Conservation (phyloP, 2,888 invertebrate species). For the Drosophila recens region DNA sequence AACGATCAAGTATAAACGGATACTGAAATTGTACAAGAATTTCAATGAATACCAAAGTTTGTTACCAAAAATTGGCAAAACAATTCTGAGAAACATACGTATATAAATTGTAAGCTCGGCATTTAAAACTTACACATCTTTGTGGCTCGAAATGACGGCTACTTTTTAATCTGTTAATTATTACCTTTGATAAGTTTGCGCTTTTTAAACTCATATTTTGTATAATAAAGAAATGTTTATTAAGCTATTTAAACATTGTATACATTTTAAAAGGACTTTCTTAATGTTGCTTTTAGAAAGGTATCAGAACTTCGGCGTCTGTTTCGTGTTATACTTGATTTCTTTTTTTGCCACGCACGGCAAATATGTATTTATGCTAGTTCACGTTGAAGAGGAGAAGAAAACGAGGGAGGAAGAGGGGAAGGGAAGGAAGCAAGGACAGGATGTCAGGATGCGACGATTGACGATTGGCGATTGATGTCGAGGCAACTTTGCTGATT, state of each 20-base stretch:
- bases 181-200: too few relatives aligned
- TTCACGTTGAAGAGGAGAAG: constrained; percentile 25
- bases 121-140: too few relatives aligned
- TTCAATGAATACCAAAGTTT: neutral
- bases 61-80: too few relatives aligned
- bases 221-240: too few relatives aligned
- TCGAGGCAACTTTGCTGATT: constrained; percentile 59
- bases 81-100: too few relatives aligned
- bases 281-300: neutral
- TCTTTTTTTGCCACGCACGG: constrained; percentile 49
- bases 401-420: neutral
- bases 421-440: neutral
- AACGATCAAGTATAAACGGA: neutral
- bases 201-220: too few relatives aligned
- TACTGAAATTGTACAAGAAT: too few relatives aligned
- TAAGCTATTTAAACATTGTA: too few relatives aligned
- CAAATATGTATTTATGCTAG: constrained; percentile 71
- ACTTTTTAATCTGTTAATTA: too few relatives aligned
- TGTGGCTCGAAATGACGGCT: too few relatives aligned
- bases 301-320: neutral
- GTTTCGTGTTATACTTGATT: neutral
- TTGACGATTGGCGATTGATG: neutral
- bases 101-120: too few relatives aligned
- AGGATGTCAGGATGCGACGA: neutral
- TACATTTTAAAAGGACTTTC: neutral